Conservation (phyloP, 2,797 vertebrate species). For the Pitangus sulphuratus region DNA sequence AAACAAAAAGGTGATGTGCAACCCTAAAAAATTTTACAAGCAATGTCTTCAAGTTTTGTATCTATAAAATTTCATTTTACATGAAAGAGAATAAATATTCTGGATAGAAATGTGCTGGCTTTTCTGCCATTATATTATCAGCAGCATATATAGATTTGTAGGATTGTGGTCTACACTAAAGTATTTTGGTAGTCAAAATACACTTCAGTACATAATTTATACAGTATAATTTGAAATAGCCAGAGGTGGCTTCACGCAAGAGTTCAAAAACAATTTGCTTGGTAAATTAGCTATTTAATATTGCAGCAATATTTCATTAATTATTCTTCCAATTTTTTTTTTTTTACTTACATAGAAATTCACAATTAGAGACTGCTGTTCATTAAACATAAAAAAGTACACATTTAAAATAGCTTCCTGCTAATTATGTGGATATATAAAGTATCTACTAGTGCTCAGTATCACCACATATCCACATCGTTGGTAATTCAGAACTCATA, state of each 20-base stretch:
- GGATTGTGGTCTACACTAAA: background rate
- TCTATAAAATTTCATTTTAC: background rate
- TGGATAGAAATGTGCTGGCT: background rate
- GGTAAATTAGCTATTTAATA: slow-evolving; percentile 24
- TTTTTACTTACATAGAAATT: slow-evolving; percentile 15
- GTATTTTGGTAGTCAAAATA: background rate
- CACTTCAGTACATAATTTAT: background rate
- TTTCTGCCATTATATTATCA: background rate
- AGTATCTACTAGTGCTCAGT: background rate
- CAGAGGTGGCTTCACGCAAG: background rate
- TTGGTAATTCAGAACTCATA: background rate
- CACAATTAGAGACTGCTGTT: slow-evolving; percentile 1
- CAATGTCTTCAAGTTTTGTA: background rate
- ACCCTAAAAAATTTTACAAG: background rate
- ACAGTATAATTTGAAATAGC: background rate
- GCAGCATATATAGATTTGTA: background rate
- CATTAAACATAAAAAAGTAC: background rate
- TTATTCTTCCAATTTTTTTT: slow-evolving; percentile 47
- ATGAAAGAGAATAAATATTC: background rate
- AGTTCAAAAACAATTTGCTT: slow-evolving; percentile 30
- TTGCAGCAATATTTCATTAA: slow-evolving; percentile 35
- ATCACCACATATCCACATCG: background rate
- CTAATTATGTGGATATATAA: background rate
- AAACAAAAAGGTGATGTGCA: background rate
- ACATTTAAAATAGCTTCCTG: slow-evolving; percentile 12